Conservation (phyloP, 2,113 vertebrate species). For the Uria aalge region DNA sequence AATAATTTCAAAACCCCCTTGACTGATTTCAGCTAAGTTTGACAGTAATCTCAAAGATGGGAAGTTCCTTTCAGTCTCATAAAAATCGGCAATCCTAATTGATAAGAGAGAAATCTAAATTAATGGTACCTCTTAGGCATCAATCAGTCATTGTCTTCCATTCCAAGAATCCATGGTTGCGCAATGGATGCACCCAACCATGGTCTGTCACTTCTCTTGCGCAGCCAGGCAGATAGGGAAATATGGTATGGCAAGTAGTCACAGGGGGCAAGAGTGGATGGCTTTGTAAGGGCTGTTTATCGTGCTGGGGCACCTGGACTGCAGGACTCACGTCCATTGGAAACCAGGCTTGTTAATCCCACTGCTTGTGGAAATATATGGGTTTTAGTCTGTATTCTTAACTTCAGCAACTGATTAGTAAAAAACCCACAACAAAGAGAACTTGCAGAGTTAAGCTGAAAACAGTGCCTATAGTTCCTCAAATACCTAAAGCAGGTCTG, state of each 20-base stretch:
- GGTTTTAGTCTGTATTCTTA: neutral
- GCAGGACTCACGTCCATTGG: neutral
- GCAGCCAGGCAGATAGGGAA: neutral
- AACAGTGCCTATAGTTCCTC: neutral
- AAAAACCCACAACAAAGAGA: neutral
- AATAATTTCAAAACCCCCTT: neutral
- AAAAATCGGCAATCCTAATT: neutral
- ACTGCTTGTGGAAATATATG: neutral
- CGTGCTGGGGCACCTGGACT: neutral
- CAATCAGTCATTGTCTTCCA: neutral
- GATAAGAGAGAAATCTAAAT: neutral
- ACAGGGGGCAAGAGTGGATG: neutral
- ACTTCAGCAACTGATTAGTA: neutral
- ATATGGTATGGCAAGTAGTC: rapidly evolving
- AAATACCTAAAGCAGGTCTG: neutral
- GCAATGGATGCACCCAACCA: rapidly evolving
- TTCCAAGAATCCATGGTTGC: neutral
- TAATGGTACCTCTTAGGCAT: neutral
- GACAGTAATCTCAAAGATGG: neutral
- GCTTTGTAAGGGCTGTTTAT: neutral
- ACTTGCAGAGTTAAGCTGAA: neutral
- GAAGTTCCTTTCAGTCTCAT: neutral
- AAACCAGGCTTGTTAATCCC: neutral
- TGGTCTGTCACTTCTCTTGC: neutral
- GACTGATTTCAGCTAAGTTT: neutral